Evolutionary conservation across 1,140 invertebrate genomes (phyloP).

Genomic region (Aphidius ervi): DNA sequence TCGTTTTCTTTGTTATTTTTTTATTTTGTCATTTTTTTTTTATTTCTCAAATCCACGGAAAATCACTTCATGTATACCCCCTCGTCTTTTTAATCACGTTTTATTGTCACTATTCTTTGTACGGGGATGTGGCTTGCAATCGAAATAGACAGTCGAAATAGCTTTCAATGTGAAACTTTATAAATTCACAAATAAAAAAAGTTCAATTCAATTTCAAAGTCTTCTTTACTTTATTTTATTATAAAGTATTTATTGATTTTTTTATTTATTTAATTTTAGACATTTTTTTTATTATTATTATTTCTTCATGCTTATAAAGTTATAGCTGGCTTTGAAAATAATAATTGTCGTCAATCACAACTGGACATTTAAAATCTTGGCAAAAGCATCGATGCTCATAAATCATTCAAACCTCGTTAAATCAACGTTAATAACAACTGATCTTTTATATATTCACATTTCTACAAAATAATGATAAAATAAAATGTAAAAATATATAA

Average conservation of each 20-base stretch:
- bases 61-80: slow-evolving; percentile 12
- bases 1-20: not conserved
- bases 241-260: too few species aligned
- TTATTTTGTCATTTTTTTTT: not conserved
- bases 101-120: slow-evolving; percentile 13
- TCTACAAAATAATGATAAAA: slow-evolving; percentile 2
- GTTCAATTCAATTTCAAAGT: too few species aligned
- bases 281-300: too few species aligned
- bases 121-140: slow-evolving; percentile 6
- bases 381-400: slow-evolving; percentile 10
- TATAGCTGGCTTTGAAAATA: too few species aligned
- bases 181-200: not conserved
- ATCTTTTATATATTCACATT: not conserved
- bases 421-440: slow-evolving; percentile 22
- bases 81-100: slow-evolving; percentile 5
- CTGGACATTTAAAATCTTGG: slow-evolving; percentile 19
- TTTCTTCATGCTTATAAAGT: too few species aligned
- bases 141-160: not conserved
- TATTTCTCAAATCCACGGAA: slow-evolving; percentile 7
- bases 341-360: slow-evolving; percentile 19
- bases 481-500: not conserved
- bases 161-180: too few species aligned
- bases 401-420: slow-evolving; percentile 22
- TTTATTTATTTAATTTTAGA: too few species aligned
- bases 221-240: too few species aligned